Evolutionary conservation across 2,113 vertebrate genomes (phyloP), one percentile per base, ranked within the genome.

Genomic region (Carassius auratus): DNA sequence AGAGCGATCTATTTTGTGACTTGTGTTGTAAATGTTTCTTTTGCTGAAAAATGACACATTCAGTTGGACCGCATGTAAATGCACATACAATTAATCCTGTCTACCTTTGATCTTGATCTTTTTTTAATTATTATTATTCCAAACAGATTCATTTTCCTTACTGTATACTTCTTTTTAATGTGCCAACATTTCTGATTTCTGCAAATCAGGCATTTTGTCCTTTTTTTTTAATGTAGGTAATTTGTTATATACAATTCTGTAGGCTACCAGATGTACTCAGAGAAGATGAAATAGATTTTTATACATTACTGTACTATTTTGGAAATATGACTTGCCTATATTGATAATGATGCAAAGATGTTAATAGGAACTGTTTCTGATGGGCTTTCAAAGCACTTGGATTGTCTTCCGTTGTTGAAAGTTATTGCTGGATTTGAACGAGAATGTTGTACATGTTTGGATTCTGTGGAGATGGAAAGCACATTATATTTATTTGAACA

Each of bases 291-390:
- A 48, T 79, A 50, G 8, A 59, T 59, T 81, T 52, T 26, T 87
- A 50, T 64, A 69, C 50, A 84, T 76, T 83, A 76, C 86, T 89
- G 82, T 88, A 85, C 4, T 74, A 82, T 69, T 38, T 59, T 78
- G 71, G 12, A 61, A 61, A 61, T 61, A 38, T 8, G 26, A 79
- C 33, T 79, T 15, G 3, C 33, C 21, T 23, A 61, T 61, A 80
- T 64, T 64, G 14, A 80, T 55, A 57, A 42, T 75, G 73, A 86
- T 76, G 33, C 71, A 83, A 77, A 57, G 13, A 26, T 55, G 52
- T 55, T 15, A 55, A 55, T 9, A n/a, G n/a, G 59, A 23, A 48
- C 45, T 66, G 59, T 75, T 23, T 45, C 21, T 80, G 77, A 62
- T 10, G 45, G 57, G 45, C 42, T 87, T 82, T 82, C 48, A 19